These are phyloP conservation scores for Formica exsecta DNA, from an alignment of 1,140 invertebrate genomes.

Conservation along the genomic window DNA sequence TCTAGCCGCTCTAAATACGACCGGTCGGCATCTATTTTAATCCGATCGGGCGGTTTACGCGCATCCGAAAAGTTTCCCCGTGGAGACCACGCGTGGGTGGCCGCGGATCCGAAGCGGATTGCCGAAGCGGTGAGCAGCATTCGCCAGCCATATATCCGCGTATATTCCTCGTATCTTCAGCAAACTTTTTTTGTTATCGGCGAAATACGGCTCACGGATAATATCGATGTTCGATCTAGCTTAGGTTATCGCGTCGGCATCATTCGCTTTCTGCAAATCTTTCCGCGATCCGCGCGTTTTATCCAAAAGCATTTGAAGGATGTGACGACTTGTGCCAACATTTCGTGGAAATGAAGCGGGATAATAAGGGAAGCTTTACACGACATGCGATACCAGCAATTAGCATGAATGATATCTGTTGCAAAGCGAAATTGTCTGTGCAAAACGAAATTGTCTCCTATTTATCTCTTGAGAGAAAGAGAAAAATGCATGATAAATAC, in stretches of 20 bases:
- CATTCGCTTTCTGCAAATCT: constrained; percentile 31
- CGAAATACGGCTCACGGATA: constrained; percentile 45
- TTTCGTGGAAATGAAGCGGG: constrained; percentile 17
- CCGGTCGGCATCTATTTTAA: constrained; percentile 69
- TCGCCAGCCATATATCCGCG: constrained; percentile 15
- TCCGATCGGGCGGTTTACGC: constrained; percentile 67
- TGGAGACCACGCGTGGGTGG: constrained; percentile 17
- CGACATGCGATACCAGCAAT: background rate
- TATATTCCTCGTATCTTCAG: constrained; percentile 36
- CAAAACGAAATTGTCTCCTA: background rate
- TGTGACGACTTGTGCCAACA: constrained; percentile 10
- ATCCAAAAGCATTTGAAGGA: constrained; percentile 20
- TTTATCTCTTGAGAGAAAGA: background rate
- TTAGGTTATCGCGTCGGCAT: constrained; percentile 52
- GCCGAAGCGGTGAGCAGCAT: constrained; percentile 3
- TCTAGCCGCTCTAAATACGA: constrained; percentile 67
- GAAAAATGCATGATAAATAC: background rate
- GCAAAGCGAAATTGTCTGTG: background rate
- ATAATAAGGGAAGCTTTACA: constrained; percentile 18
- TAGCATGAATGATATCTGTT: constrained; percentile 10
- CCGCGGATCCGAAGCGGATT: constrained; percentile 36
- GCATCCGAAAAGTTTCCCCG: constrained; percentile 58
- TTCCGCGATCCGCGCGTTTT: constrained; percentile 13
- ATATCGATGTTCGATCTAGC: constrained; percentile 45
- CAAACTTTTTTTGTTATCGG: constrained; percentile 50